Evolutionary conservation across 2,113 vertebrate genomes (phyloP).

Genomic region (Prunella fulvescens): DNA sequence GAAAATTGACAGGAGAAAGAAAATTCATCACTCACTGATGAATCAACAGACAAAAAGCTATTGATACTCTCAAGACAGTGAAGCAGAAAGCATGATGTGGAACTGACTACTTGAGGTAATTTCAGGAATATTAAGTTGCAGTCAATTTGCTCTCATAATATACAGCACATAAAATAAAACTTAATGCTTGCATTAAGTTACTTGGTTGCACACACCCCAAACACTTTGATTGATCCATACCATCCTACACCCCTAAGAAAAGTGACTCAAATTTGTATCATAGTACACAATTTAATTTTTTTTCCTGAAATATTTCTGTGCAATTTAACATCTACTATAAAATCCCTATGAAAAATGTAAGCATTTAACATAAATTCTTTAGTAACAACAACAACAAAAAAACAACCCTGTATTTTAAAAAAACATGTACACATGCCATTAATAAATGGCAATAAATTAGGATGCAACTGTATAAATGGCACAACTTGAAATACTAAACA

Average conservation of each 20-base stretch:
- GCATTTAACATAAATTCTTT: neutral
- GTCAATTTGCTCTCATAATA: neutral
- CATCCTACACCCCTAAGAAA: neutral
- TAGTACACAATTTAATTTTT: neutral
- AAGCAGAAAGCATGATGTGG: neutral
- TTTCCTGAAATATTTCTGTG: neutral
- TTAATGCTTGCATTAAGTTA: neutral
- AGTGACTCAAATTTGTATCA: neutral
- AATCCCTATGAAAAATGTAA: neutral
- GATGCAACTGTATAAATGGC: neutral
- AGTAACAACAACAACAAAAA: neutral
- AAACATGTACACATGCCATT: rapidly evolving
- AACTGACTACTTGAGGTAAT: neutral
- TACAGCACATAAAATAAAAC: neutral
- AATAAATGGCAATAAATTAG: neutral
- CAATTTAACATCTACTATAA: neutral
- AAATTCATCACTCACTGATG: neutral
- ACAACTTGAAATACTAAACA: neutral
- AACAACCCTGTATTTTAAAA: neutral
- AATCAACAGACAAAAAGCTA: neutral
- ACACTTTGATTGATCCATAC: neutral
- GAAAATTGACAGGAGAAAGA: neutral
- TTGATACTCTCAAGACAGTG: neutral
- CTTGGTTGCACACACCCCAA: neutral
- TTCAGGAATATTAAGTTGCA: neutral